Conservation (phyloP, 1,140 invertebrate genomes). For the Meloidogyne exigua region DNA sequence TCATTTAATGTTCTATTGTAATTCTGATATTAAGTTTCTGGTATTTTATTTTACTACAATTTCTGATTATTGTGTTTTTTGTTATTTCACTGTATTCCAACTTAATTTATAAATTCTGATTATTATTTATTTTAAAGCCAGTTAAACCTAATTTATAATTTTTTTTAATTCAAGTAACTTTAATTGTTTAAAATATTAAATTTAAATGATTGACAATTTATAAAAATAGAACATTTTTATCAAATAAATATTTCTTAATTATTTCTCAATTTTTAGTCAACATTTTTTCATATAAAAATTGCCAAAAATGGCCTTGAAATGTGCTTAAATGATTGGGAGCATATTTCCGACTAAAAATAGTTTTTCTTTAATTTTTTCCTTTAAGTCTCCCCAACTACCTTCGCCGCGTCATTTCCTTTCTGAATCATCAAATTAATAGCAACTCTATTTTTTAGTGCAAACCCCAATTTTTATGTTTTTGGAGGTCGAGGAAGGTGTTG, state of each 20-base stretch:
- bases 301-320: conserved; percentile 4
- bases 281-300: background rate
- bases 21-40: too few relatives aligned
- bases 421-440: background rate
- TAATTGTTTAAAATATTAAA: too few relatives aligned
- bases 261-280: background rate
- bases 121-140: too few relatives aligned
- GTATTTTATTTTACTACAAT: too few relatives aligned
- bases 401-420: background rate
- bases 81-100: too few relatives aligned
- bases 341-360: background rate
- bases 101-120: too few relatives aligned
- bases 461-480: background rate
- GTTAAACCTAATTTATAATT: too few relatives aligned
- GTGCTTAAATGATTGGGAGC: background rate
- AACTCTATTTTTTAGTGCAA: background rate
- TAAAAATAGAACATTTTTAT: background rate
- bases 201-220: background rate
- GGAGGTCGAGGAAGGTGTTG: background rate
- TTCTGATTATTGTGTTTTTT: too few relatives aligned
- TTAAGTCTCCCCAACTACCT: background rate
- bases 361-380: background rate
- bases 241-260: background rate
- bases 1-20: too few relatives aligned
- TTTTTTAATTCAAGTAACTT: too few relatives aligned